These are phyloP conservation scores for Odocoileus virginianus DNA, from an alignment of 2,113 vertebrate species.

Conservation along the genomic window DNA sequence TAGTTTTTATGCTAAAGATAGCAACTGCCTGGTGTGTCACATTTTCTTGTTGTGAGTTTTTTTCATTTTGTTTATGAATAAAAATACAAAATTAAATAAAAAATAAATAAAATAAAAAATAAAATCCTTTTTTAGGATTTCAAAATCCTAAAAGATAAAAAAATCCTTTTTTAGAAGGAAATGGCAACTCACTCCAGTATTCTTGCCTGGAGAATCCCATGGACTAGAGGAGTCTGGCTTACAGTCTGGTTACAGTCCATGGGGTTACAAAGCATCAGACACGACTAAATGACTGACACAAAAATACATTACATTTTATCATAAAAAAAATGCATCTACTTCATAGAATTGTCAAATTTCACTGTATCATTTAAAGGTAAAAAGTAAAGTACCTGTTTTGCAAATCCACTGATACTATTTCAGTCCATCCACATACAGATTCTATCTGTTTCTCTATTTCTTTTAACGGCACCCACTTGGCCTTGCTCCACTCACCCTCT, in stretches of 20 bases:
- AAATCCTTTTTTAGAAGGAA: neutral
- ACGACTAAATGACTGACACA: fast-evolving
- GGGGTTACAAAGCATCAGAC: neutral
- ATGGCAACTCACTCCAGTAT: neutral
- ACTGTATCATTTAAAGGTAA: neutral
- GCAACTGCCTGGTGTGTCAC: neutral
- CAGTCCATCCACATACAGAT: neutral
- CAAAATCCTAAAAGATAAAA: neutral
- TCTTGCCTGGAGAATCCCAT: neutral
- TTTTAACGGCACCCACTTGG: neutral
- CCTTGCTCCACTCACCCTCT: neutral
- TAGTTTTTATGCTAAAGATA: neutral
- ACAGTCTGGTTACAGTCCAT: neutral
- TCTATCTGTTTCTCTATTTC: neutral
- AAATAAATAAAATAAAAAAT: no score
- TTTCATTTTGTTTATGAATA: neutral
- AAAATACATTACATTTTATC: neutral
- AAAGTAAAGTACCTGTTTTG: neutral
- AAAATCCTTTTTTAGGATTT: no score
- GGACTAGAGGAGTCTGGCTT: neutral
- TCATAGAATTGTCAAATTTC: neutral
- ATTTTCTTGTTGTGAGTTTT: neutral
- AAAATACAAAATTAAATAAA: neutral
- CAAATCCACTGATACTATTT: neutral
- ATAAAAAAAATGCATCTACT: neutral